Evolutionary conservation across 2,797 vertebrate genomes (phyloP).

Genomic region (Lagothrix lagotricha): DNA sequence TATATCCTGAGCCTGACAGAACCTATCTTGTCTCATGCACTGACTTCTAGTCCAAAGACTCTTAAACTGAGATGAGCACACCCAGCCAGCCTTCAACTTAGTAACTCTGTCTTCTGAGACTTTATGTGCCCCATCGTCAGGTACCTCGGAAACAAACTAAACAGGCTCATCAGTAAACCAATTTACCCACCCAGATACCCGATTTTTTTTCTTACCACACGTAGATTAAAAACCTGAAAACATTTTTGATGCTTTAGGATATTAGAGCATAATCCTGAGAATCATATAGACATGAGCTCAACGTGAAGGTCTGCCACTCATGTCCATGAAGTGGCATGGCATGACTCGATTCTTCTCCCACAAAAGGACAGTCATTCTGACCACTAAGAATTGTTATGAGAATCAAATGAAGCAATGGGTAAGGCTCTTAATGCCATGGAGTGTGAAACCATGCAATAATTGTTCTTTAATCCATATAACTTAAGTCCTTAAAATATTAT

Average conservation of each 20-base stretch:
- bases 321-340: neutral
- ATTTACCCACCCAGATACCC: neutral
- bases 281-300: neutral
- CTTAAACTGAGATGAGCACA: neutral
- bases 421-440: neutral
- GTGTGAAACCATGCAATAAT: neutral
- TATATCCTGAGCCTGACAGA: neutral
- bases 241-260: neutral
- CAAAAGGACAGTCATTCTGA: neutral
- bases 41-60: neutral
- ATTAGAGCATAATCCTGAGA: neutral
- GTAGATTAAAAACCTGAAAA: neutral
- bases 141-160: neutral
- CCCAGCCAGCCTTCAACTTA: neutral
- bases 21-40: neutral
- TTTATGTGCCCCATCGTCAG: neutral
- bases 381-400: neutral
- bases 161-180: neutral
- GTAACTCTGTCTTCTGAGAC: neutral
- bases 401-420: slow-evolving; percentile 12
- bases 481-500: neutral
- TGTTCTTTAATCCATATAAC: neutral
- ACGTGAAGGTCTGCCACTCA: neutral
- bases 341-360: neutral
- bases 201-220: neutral